Percentiles rank a stretch among this genome's conserved stretches.
Conservation (phyloP, 2,113 vertebrate species). For the Laterallus jamaicensis region DNA sequence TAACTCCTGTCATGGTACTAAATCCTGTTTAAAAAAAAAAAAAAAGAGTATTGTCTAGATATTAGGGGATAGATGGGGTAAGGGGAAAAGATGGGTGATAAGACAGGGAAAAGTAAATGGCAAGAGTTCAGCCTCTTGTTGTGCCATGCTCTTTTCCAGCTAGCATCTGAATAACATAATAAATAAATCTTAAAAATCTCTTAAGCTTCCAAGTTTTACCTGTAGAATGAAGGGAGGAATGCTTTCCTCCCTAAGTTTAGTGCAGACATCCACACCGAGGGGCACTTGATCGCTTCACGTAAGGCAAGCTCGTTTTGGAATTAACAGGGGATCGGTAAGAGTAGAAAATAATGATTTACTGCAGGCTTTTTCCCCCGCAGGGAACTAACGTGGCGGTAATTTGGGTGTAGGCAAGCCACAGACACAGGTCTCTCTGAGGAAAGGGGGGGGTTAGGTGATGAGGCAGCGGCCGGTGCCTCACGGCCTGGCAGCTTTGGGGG, state of each 20-base stretch:
- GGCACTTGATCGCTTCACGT: no score
- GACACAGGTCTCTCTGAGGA: no score
- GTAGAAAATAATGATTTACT: fast-evolving
- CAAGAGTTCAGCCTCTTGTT: neutral
- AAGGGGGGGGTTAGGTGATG: no score
- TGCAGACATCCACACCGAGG: fast-evolving
- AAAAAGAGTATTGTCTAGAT: neutral
- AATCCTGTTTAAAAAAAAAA: neutral
- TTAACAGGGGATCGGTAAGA: no score
- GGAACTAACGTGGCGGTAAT: fast-evolving
- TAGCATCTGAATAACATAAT: neutral
- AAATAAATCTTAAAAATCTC: no score
- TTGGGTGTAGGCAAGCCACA: fast-evolving
- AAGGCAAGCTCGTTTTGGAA: no score
- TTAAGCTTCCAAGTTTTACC: fast-evolving
- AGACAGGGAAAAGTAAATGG: neutral
- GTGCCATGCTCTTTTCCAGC: neutral
- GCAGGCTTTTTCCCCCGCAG: no score
- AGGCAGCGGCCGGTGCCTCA: no score
- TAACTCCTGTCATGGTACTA: neutral
- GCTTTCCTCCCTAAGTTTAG: neutral
- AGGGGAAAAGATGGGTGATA: neutral
- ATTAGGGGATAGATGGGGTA: neutral
- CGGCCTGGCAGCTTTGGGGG: fast-evolving
- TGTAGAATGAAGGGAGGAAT: fast-evolving